phyloP scores from a whole-genome alignment of 2,113 vertebrate species.

The Fregata magnificens region DNA sequence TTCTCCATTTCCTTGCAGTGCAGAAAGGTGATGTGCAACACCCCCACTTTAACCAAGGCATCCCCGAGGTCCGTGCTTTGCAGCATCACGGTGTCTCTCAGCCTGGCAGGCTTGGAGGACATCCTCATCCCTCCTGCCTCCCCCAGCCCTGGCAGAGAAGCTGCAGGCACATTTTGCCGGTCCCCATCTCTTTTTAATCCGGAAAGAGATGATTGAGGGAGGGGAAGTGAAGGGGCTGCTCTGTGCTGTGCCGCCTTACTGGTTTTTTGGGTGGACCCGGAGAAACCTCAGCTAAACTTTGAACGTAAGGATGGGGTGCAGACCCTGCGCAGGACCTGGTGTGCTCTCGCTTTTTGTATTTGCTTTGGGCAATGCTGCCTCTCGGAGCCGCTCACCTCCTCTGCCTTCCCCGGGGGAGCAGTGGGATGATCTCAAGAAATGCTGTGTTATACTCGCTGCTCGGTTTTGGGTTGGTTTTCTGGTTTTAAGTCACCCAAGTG shows the following conservation, averaged over 20 bases:
- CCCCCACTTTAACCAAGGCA: neutral
- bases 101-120: neutral
- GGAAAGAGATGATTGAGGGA: neutral
- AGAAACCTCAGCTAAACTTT: neutral
- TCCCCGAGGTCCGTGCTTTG: accelerated
- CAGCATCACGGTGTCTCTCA: accelerated
- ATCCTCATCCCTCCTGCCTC: accelerated
- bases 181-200: neutral
- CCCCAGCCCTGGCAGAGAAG: neutral
- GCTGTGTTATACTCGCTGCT: accelerated
- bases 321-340: neutral
- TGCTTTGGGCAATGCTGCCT: accelerated
- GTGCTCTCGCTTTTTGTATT: neutral
- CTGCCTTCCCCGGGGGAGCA: accelerated
- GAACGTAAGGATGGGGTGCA: accelerated
- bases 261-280: neutral
- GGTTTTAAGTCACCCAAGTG: neutral
- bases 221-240: neutral
- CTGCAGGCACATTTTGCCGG: neutral
- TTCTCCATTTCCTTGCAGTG: neutral
- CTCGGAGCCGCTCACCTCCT: accelerated
- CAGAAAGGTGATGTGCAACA: neutral
- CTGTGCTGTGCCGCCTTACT: accelerated
- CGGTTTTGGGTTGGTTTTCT: neutral
- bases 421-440: neutral